A percentile compares a stretch with the other conserved stretches of the same genome.
Evolutionary conservation across 2,113 vertebrate species (phyloP).

Genomic region (Zootoca vivipara): DNA sequence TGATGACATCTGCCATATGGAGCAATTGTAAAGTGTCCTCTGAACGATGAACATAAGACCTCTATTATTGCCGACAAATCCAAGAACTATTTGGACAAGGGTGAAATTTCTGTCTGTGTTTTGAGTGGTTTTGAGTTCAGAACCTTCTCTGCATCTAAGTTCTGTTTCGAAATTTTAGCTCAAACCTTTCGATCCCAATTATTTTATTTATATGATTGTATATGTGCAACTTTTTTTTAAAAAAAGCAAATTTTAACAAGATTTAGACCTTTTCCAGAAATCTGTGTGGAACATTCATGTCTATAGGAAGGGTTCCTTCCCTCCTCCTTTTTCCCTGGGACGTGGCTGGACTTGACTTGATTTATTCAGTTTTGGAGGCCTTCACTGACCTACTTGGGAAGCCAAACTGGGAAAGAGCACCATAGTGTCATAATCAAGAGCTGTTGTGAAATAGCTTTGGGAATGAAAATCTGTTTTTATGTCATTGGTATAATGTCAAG

Average conservation of each 20-base stretch:
- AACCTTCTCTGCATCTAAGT: accelerated
- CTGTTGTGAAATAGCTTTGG: constrained; percentile 8
- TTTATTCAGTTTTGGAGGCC: constrained; percentile 26
- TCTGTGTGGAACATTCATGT: neutral
- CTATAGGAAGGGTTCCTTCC: constrained; percentile 14
- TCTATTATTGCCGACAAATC: neutral
- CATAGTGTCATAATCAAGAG: constrained; percentile 23
- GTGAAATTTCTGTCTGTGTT: neutral
- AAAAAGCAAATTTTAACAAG: neutral
- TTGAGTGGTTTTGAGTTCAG: neutral
- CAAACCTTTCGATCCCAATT: neutral
- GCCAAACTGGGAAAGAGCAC: constrained; percentile 11
- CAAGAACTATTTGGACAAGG: neutral
- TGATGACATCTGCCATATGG: neutral
- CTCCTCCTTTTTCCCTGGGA: constrained; percentile 12
- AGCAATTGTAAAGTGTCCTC: neutral
- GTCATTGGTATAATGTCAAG: neutral
- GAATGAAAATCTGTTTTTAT: neutral
- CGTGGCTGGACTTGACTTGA: constrained; percentile 38
- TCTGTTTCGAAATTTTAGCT: neutral
- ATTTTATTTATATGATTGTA: neutral
- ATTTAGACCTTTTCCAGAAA: neutral
- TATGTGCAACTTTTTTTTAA: neutral
- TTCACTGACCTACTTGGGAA: constrained; percentile 35
- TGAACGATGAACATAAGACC: neutral